phyloP scores from a whole-genome alignment of 2,888 invertebrate genomes.

The Brenthis daphne region DNA sequence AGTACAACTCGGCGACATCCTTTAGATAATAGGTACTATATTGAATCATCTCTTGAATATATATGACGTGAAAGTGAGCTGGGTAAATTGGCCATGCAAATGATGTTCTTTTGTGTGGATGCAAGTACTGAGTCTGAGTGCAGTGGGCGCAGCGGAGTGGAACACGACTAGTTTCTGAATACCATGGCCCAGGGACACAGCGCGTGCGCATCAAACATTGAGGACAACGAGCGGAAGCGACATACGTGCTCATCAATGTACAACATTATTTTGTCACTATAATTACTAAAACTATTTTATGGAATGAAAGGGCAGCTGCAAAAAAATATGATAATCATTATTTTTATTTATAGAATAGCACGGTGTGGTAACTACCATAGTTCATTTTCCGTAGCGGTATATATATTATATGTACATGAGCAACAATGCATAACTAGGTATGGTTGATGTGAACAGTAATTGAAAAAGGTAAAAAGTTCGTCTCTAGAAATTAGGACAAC shows the following conservation, averaged over 20 bases:
- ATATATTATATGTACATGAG: no score
- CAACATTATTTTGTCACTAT: constrained; percentile 43
- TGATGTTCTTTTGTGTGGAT: constrained; percentile 41
- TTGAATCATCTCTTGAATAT: constrained; percentile 28
- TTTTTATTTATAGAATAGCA: no score
- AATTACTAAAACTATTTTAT: constrained; percentile 34
- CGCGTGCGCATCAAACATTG: constrained; percentile 64
- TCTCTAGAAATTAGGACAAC: constrained; percentile 14
- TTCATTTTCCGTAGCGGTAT: no score
- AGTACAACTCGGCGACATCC: constrained; percentile 35
- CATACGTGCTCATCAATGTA: constrained; percentile 54
- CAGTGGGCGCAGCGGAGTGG: constrained; percentile 63
- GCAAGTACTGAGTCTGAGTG: constrained; percentile 58
- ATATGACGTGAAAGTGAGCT: constrained; percentile 33
- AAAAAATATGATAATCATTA: no score
- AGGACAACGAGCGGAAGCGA: constrained; percentile 65
- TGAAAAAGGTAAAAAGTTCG: constrained; percentile 18
- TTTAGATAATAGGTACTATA: constrained; percentile 30
- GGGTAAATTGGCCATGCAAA: constrained; percentile 36
- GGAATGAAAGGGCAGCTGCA: background rate
- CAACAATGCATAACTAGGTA: no score
- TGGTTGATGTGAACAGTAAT: constrained; percentile 10
- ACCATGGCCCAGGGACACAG: constrained; percentile 57
- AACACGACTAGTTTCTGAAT: constrained; percentile 72
- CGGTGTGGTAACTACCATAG: no score